Conservation (phyloP, 2,797 vertebrate genomes). For the Cryptoprocta ferox region DNA sequence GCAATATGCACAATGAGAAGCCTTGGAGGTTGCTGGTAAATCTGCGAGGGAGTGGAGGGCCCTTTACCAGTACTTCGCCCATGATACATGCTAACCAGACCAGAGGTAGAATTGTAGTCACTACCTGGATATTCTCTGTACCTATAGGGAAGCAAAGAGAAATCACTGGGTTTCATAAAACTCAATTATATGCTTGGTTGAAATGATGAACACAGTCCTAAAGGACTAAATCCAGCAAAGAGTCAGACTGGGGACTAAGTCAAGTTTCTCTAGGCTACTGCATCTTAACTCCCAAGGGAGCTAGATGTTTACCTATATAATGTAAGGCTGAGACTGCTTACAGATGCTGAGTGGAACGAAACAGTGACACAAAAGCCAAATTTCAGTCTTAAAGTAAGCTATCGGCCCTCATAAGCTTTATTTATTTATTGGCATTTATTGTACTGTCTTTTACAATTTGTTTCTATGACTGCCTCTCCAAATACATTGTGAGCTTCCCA, state of each 20-base stretch:
- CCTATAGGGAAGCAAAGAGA: constrained; percentile 60
- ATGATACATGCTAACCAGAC: constrained; percentile 79
- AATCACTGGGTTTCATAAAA: constrained; percentile 45
- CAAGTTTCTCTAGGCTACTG: neutral
- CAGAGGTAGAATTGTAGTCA: neutral
- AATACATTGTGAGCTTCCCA: neutral
- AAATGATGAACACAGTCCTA: constrained; percentile 43
- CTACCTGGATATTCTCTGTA: neutral
- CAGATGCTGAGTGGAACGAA: neutral
- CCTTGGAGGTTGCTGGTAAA: constrained; percentile 87
- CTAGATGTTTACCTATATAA: constrained; percentile 40
- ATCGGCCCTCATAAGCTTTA: neutral
- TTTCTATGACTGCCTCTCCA: constrained; percentile 17
- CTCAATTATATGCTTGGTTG: constrained; percentile 2
- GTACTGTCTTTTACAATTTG: neutral
- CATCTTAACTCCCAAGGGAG: constrained; percentile 11
- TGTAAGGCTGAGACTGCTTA: neutral
- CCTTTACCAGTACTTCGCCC: constrained; percentile 60
- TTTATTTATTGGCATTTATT: constrained; percentile 11
- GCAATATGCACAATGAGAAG: constrained; percentile 92
- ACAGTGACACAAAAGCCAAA: constrained; percentile 17
- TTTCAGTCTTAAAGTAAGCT: neutral
- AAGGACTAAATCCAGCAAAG: neutral
- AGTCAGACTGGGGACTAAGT: constrained; percentile 31
- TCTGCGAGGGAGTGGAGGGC: neutral